Base-by-base conservation (phyloP, 2,113 vertebrate genomes). In the Plectropomus leopardus region DNA sequence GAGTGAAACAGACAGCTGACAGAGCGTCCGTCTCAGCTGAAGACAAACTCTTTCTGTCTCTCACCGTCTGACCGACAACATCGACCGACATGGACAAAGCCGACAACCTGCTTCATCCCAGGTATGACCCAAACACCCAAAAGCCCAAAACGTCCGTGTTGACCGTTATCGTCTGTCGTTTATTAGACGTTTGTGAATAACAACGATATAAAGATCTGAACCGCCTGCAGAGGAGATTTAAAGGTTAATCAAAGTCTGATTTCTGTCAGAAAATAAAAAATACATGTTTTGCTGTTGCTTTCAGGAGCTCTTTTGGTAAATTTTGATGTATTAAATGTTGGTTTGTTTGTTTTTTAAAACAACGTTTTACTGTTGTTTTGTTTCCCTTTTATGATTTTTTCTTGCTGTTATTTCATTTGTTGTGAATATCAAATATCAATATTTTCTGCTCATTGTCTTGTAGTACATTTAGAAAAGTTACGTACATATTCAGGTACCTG, bases 1-100 rank as follows among this genome's bases (percentile, higher is more conserved):
- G 86, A 92, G 64, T 53, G 86, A 83, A 23, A 5, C 44, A 2
- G 58, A 86, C 91, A 92, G 91, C 88, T 90, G 90, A 87, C 55
- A 23, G 76, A 21, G n/a, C 5, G n/a, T 13, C 11, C 4, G 45
- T 58, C 66, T 68, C 67, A 32, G 72, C 55, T 16, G 8, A 58
- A n/a, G 63, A 51, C 24, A 0, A 19, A 11, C 51, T 23, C 42
- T 0, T 45, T 51, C 15, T 63, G 59, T 44, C 26, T n/a, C 14
- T 0, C 40, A 61, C 10, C 26, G 7, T 3, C 47, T n/a, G 36
- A 28, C 6, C 7, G 40, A 45, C 80, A 28, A 7, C 80, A 50
- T 26, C 70, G 24, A 45, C 5, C 55, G 42, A n/a, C 80, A 85
- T 87, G 84, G 86, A 91, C n/a, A 73, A 83, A 26, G 3, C 16